Evolutionary conservation across 2,888 invertebrate genomes (phyloP).

Genomic region (Euzophera pinguis): DNA sequence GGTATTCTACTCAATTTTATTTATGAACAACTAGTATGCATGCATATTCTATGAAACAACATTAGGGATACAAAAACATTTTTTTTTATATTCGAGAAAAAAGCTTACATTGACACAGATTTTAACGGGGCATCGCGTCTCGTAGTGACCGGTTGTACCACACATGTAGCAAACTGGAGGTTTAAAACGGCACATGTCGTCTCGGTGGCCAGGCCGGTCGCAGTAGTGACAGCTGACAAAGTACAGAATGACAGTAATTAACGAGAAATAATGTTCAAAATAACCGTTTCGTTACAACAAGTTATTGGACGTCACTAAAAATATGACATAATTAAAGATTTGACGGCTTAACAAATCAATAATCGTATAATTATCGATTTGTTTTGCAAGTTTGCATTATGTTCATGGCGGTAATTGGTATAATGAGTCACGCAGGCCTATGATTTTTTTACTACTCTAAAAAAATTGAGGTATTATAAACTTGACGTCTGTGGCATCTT

Average conservation of each 20-base stretch:
- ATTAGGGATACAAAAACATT: too few species aligned
- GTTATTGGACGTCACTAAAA: slow-evolving; percentile 6
- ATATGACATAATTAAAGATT: not conserved
- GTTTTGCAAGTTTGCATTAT: too few species aligned
- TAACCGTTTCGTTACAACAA: not conserved
- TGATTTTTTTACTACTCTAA: too few species aligned
- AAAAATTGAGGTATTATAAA: too few species aligned
- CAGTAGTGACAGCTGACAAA: slow-evolving; percentile 85
- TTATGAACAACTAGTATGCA: too few species aligned
- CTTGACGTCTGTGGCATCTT: too few species aligned
- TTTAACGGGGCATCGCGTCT: slow-evolving; percentile 83
- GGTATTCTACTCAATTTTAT: too few species aligned
- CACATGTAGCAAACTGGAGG: slow-evolving; percentile 84
- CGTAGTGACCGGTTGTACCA: slow-evolving; percentile 82
- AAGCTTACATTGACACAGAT: slow-evolving; percentile 84
- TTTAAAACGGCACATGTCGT: slow-evolving; percentile 77
- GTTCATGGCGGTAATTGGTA: too few species aligned
- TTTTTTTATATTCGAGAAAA: too few species aligned
- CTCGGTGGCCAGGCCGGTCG: slow-evolving; percentile 82
- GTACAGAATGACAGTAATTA: too few species aligned
- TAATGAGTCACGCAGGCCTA: too few species aligned
- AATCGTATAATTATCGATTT: not conserved
- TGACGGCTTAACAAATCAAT: not conserved
- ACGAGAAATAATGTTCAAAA: not conserved
- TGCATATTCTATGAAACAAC: too few species aligned